Base-by-base conservation (phyloP, 2,888 invertebrate species). In the Chymomyza procnemis region DNA sequence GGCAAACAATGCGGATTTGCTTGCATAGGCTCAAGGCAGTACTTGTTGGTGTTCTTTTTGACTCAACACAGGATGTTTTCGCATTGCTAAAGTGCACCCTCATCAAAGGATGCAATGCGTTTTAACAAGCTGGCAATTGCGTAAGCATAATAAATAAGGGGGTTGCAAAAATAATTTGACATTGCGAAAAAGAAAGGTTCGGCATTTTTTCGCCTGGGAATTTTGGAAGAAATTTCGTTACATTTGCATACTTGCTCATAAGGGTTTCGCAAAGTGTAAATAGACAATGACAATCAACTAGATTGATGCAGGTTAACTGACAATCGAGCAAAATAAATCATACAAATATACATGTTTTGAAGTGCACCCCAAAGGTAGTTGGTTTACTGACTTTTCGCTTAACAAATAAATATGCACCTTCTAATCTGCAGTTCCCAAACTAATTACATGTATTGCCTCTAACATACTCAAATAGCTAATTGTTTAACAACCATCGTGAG, bases 381-480 rank as follows among this genome's bases (percentile, higher is more conserved):
- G 5, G 6, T 1, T n/a, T 0, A 1, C 18, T 18, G 3, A 50
- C 14, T 1, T n/a, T 18, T 50, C 18, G 18, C 48, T 12, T 12
- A 41, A 12, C 12, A 41, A 14, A 14, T 41, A 12, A 12, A 41
- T 12, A 41, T 41, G 9, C 34, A n/a, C n/a, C n/a, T n/a, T n/a
- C 34, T 41, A 1, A 9, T 41, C 34, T 12, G 9, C 9, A 41
- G 12, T 41, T 12, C 50, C 41, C 66, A 65, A 62, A 4, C 34
- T 50, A 66, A 71, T 50, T 47, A 57, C 64, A 67, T 26, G 34
- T 56, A 4, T 62, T 57, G 67, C 62, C 73, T 61, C 73, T 84
- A 74, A 80, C 78, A 84, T 84, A 84, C 78, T 54, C 63, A 30
- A 52, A 34, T n/a, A 62, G 61, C 67, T 84, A 86, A 86, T 79